Evolutionary conservation across 2,113 vertebrate species (phyloP).

Genomic region (Anser cygnoides): DNA sequence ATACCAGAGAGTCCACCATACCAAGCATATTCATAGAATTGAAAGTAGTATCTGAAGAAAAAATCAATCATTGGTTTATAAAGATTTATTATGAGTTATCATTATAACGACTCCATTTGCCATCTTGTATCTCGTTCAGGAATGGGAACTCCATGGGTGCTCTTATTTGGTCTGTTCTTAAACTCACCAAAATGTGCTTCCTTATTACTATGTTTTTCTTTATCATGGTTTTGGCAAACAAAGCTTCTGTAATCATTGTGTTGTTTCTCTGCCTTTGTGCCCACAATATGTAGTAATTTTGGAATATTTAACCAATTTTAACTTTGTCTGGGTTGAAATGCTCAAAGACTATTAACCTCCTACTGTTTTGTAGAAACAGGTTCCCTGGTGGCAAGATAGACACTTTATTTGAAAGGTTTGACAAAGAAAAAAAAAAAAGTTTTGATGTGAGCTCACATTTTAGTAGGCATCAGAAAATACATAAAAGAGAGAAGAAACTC

Average conservation of each 20-base stretch:
- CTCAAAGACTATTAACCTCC: background rate
- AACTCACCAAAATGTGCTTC: background rate
- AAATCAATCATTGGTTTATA: background rate
- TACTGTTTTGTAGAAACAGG: background rate
- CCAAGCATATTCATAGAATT: background rate
- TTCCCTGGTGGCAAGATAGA: background rate
- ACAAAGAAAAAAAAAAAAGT: background rate
- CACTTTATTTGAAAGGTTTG: background rate
- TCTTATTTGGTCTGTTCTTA: background rate
- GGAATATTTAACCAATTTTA: background rate
- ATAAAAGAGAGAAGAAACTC: background rate
- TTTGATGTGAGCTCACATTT: background rate
- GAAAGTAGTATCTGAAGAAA: background rate
- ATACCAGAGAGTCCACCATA: background rate
- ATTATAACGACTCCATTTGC: background rate
- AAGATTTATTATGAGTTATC: background rate
- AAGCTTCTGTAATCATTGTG: background rate
- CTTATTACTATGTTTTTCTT: background rate
- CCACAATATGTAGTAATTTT: background rate
- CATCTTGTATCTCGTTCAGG: background rate
- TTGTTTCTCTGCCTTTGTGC: background rate
- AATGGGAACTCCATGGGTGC: background rate
- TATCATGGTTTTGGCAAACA: background rate
- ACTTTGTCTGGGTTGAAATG: background rate
- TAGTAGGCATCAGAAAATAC: background rate